phyloP scores from a whole-genome alignment of 2,888 invertebrate genomes.

The Netelia fuscicornis region DNA sequence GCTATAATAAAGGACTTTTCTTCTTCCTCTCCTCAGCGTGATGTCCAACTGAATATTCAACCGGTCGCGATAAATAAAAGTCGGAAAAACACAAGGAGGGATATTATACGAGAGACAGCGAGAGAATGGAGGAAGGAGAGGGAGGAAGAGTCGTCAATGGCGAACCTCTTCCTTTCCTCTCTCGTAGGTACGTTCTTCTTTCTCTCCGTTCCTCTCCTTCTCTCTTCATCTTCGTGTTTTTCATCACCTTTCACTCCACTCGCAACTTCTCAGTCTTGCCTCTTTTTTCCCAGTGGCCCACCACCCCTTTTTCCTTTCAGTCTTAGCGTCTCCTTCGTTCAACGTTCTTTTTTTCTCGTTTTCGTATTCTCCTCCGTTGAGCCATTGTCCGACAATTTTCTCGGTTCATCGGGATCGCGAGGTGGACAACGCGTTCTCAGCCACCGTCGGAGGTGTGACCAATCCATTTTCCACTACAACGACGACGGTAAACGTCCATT shows the following conservation, averaged over 20 bases:
- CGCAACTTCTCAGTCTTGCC: conserved; percentile 29
- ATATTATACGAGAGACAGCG: conserved; percentile 32
- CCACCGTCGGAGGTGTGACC: conserved; percentile 51
- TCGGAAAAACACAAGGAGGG: conserved; percentile 63
- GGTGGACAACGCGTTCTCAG: conserved; percentile 30
- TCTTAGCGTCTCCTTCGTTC: conserved; percentile 23
- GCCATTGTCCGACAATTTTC: conserved; percentile 61
- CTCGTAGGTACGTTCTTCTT: conserved; percentile 40
- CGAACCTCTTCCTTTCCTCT: conserved; percentile 53
- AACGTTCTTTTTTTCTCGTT: conserved; percentile 15
- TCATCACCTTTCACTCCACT: conserved; percentile 50
- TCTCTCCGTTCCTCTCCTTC: background rate
- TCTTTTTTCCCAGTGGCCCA: conserved; percentile 50
- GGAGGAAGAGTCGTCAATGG: conserved; percentile 64
- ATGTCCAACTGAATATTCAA: conserved; percentile 77
- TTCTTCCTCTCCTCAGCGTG: conserved; percentile 38
- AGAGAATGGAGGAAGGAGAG: conserved; percentile 52
- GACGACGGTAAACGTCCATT: conserved; percentile 28
- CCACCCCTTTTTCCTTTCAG: conserved; percentile 43
- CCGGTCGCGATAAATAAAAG: conserved; percentile 77
- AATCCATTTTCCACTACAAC: conserved; percentile 56
- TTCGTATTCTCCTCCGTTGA: conserved; percentile 59
- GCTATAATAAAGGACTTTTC: conserved; percentile 53
- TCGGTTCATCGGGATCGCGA: conserved; percentile 53
- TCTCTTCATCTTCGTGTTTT: conserved; percentile 36